Percentiles rank a stretch among this genome's conserved stretches.
These are phyloP conservation scores for Illadopsis cleaveri DNA, from an alignment of 2,113 vertebrate species.

Conservation along the genomic window DNA sequence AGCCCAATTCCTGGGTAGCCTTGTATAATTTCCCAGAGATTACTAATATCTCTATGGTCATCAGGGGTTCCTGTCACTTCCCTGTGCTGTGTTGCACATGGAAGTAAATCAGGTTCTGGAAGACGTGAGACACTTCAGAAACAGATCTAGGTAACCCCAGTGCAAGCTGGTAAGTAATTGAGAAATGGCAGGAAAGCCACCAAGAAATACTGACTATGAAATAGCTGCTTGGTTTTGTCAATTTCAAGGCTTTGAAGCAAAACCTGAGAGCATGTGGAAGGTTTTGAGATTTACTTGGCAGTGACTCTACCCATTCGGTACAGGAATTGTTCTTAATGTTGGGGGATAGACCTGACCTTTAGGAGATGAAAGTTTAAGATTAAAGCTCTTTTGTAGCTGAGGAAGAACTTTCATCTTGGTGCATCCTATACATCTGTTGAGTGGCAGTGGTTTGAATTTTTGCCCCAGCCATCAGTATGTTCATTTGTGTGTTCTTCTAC, in stretches of 20 bases:
- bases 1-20: neutral
- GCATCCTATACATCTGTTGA: neutral
- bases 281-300: neutral
- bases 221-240: neutral
- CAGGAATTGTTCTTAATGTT: neutral
- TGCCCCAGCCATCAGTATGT: rapidly evolving
- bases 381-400: neutral
- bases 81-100: neutral
- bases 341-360: neutral
- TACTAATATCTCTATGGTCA: neutral
- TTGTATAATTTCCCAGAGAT: neutral
- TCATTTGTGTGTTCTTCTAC: neutral
- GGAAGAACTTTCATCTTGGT: neutral
- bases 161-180: neutral
- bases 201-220: neutral
- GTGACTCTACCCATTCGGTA: neutral
- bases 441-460: neutral
- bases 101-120: neutral
- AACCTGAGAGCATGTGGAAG: neutral
- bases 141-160: neutral
- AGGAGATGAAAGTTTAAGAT: neutral
- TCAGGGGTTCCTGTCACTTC: neutral
- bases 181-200: neutral
- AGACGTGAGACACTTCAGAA: neutral
- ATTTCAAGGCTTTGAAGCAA: neutral